Evolutionary conservation across 2,888 invertebrate genomes (phyloP).

Genomic region (Bugulina stolonifera): DNA sequence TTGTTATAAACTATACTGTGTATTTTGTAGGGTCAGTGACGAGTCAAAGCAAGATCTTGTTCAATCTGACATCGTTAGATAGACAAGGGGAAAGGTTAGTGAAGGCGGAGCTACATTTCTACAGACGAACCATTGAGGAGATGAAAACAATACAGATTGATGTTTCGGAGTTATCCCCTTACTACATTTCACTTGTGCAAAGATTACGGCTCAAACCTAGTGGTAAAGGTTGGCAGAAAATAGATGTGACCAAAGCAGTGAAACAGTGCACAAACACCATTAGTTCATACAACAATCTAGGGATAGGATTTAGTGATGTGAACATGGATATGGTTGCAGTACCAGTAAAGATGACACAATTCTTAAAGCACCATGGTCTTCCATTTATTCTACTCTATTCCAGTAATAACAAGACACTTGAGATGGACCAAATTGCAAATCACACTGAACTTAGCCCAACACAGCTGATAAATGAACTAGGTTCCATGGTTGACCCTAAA

Average conservation of each 20-base stretch:
- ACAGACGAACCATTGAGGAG: slow-evolving; percentile 10
- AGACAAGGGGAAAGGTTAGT: background rate
- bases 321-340: slow-evolving; percentile 35
- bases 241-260: slow-evolving; percentile 44
- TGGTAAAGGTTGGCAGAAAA: slow-evolving; percentile 46
- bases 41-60: background rate
- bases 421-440: slow-evolving; percentile 15
- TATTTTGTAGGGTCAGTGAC: background rate
- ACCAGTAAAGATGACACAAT: slow-evolving; percentile 37
- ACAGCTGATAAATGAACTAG: background rate
- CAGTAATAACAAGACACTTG: slow-evolving; percentile 39
- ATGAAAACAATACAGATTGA: slow-evolving; percentile 2
- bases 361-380: slow-evolving; percentile 41
- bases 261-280: slow-evolving; percentile 37
- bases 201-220: slow-evolving; percentile 29
- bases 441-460: background rate
- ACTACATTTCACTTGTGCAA: background rate
- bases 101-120: slow-evolving; percentile 17
- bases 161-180: background rate
- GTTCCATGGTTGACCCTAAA: slow-evolving; percentile 9
- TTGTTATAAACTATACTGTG: too few relatives aligned
- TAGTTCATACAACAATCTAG: slow-evolving; percentile 34
- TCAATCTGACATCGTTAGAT: background rate
- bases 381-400: slow-evolving; percentile 52
- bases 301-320: slow-evolving; percentile 1